These are phyloP conservation scores for Champsocephalus esox DNA, from an alignment of 2,797 vertebrate genomes.

Conservation along the genomic window DNA sequence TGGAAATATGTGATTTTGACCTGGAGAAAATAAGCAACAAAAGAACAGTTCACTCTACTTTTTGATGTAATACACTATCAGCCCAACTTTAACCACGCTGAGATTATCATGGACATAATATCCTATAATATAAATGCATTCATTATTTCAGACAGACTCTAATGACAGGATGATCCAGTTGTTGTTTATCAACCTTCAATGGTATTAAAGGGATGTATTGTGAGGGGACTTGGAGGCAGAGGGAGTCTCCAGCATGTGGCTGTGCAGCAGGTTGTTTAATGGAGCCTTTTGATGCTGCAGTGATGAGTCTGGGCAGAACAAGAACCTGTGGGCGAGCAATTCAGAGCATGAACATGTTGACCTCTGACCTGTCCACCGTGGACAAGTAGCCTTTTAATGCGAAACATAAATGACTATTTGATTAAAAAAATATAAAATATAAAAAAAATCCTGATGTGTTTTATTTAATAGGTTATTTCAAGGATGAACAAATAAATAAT, in stretches of 20 bases:
- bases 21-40: background rate
- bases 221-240: background rate
- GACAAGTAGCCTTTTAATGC: background rate
- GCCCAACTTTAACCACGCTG: background rate
- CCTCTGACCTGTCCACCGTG: constrained; percentile 73
- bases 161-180: too few relatives aligned
- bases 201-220: background rate
- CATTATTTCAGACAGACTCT: background rate
- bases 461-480: background rate
- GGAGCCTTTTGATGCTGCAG: constrained; percentile 81
- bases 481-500: background rate
- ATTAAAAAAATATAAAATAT: background rate
- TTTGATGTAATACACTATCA: background rate
- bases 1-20: background rate
- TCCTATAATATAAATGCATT: background rate
- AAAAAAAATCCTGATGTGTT: background rate
- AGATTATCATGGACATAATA: background rate
- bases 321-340: constrained; percentile 88
- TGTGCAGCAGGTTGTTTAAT: constrained; percentile 48
- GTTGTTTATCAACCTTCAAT: background rate
- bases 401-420: background rate
- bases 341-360: constrained; percentile 90
- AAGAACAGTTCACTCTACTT: background rate
- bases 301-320: constrained; percentile 76
- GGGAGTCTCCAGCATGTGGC: constrained; percentile 8